Evolutionary conservation across 2,888 invertebrate species (phyloP).

Genomic region (Dexiosoma caninum): DNA sequence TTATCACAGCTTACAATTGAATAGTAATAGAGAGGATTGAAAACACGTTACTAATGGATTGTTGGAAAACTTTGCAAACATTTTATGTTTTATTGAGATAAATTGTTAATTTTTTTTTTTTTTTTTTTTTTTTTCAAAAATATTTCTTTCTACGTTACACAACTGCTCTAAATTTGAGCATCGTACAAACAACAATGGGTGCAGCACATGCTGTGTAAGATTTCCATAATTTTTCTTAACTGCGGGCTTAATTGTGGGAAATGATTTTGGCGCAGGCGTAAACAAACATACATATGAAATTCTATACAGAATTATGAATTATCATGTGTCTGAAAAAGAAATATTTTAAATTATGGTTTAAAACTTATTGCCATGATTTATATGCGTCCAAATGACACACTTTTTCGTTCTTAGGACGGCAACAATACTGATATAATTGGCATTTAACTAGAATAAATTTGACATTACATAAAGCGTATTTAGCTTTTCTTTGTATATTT

Average conservation of each 20-base stretch:
- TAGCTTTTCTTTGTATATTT: background rate
- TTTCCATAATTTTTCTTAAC: background rate
- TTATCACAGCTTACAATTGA: background rate
- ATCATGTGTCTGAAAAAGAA: constrained; percentile 33
- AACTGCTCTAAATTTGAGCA: constrained; percentile 54
- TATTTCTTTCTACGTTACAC: constrained; percentile 13
- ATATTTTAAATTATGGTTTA: constrained; percentile 10
- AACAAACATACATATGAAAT: constrained; percentile 2
- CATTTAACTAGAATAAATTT: constrained; percentile 53
- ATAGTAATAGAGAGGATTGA: constrained; percentile 1
- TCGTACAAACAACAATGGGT: constrained; percentile 47
- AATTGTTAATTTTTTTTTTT: background rate
- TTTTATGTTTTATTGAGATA: constrained; percentile 9
- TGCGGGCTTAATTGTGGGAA: constrained; percentile 43
- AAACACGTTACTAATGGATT: background rate
- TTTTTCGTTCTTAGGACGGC: constrained; percentile 11
- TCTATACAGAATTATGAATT: constrained; percentile 42
- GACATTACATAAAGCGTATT: constrained; percentile 27
- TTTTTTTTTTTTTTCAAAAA: background rate
- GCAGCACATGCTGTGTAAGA: constrained; percentile 39
- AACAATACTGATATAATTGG: constrained; percentile 39
- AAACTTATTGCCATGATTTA: constrained; percentile 26
- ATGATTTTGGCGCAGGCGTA: constrained; percentile 39
- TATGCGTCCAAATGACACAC: constrained; percentile 43
- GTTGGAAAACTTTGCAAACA: background rate